Base-by-base conservation (phyloP, 2,113 vertebrate species). In the Myiozetetes cayanensis region DNA sequence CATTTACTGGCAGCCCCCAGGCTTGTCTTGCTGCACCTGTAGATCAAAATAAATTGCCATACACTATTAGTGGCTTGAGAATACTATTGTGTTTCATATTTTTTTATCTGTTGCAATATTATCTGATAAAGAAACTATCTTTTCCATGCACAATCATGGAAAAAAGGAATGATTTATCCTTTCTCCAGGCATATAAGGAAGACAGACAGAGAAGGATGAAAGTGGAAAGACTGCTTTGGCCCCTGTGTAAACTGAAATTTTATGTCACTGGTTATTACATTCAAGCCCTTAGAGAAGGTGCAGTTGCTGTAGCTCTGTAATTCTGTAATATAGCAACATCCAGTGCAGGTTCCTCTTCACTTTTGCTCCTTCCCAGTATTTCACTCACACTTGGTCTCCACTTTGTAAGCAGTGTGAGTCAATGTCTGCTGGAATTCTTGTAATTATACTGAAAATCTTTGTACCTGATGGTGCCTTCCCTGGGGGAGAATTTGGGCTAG, bases 331-430 rank as follows among this genome's bases (percentile, higher is more conserved):
- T 5, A 74, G 10, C 8, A 46, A 25, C 33, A 77, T 28, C 50
- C 31, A 13, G 3, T 20, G 8, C 22, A 77, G 21, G 17, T 78
- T 70, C 28, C 23, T 22, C 25, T 62, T 81, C 6, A 30, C 23
- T 82, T 67, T 17, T 14, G 12, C 7, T 50, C 7, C 10, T 91
- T 84, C 17, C 18, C 41, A 73, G 18, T 41, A 16, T 18, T 41
- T 58, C 2, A 9, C 4, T 77, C 3, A 2, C 4, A 6, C 74
- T 81, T 82, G 8, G 2, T 66, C 19, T 62, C 22, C 0, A 1
- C n/a, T 74, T 17, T 89, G 27, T 35, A 15, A 31, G 14, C 39
- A 41, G 8, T 18, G 33, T 71, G 41, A 81, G 8, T 75, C 43
- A 82, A 52, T 71, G 7, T 23, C 37, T 71, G 20, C 63, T 82